Conservation (phyloP, 2,888 invertebrate genomes). For the Chelonus formosanus region DNA sequence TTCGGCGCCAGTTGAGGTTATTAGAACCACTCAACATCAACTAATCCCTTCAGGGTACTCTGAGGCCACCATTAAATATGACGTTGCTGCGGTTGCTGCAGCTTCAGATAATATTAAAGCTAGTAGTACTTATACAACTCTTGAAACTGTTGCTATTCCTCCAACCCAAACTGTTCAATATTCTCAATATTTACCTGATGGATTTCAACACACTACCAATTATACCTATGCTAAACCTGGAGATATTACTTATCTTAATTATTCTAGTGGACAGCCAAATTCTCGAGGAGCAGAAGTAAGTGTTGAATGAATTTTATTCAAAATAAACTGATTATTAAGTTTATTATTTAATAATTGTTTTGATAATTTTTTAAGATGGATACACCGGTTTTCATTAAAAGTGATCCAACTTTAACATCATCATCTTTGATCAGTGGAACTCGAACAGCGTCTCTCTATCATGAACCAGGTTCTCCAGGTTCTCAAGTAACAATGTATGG, state of each 20-base stretch:
- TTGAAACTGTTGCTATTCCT: slow-evolving; percentile 72
- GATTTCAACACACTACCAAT: slow-evolving; percentile 52
- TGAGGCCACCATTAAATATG: slow-evolving; percentile 64
- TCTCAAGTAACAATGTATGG: slow-evolving; percentile 72
- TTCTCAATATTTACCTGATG: slow-evolving; percentile 56
- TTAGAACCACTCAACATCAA: slow-evolving; percentile 54
- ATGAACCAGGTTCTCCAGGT: slow-evolving; percentile 70
- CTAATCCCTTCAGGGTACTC: slow-evolving; percentile 46
- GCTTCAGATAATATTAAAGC: slow-evolving; percentile 57
- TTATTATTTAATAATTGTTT: too few species aligned
- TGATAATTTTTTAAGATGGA: slow-evolving; percentile 49
- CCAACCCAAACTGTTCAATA: slow-evolving; percentile 61
- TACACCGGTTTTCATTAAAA: slow-evolving; percentile 70
- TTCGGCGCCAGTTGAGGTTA: slow-evolving; percentile 46
- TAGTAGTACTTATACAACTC: slow-evolving; percentile 69
- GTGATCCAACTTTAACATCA: slow-evolving; percentile 75
- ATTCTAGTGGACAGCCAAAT: slow-evolving; percentile 51
- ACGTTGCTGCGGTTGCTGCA: slow-evolving; percentile 51
- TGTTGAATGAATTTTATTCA: not conserved
- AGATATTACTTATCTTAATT: slow-evolving; percentile 52
- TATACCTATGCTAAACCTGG: slow-evolving; percentile 57
- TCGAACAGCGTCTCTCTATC: slow-evolving; percentile 67
- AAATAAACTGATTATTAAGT: too few species aligned
- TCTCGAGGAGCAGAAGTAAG: slow-evolving; percentile 54
- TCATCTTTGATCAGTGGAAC: slow-evolving; percentile 67